Percentiles rank a stretch among this genome's conserved stretches.
Evolutionary conservation across 2,888 invertebrate species (phyloP).

Genomic region (Oscheius sp.): DNA sequence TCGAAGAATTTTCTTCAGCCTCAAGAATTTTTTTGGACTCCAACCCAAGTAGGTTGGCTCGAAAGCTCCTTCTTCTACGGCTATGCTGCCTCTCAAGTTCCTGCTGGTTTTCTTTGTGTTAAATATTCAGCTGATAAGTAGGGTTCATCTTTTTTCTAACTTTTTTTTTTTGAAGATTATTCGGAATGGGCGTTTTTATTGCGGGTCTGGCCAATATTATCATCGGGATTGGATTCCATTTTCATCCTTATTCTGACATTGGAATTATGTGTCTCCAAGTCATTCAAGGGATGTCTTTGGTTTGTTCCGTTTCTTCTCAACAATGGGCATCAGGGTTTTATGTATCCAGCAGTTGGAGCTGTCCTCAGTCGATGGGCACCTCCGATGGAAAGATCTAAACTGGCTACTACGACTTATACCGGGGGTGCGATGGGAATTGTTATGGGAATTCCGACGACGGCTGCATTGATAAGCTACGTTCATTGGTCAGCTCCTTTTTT

Average conservation of each 20-base stretch:
- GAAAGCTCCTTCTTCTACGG: conserved; percentile 99
- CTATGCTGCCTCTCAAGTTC: conserved; percentile 94
- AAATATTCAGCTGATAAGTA: conserved; percentile 90
- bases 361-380: conserved; percentile 99
- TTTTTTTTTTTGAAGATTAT: conserved; percentile 77
- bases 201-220: conserved; percentile 91
- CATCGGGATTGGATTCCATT: conserved; percentile 82
- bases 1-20: conserved; percentile 30
- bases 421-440: conserved; percentile 96
- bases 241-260: conserved; percentile 78
- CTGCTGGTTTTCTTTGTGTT: conserved; percentile 94
- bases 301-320: conserved; percentile 13
- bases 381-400: conserved; percentile 89
- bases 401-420: conserved; percentile 95
- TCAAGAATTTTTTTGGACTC: conserved; percentile 58
- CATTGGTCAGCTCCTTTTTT: conserved; percentile 95
- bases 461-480: conserved; percentile 84
- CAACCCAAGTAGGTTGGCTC: conserved; percentile 78
- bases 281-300: conserved; percentile 86
- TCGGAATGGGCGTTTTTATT: conserved; percentile 89
- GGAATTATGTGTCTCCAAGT: conserved; percentile 88
- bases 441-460: conserved; percentile 91
- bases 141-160: background rate
- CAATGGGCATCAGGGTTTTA: conserved; percentile 82
- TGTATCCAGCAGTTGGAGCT: conserved; percentile 97